A percentile compares a stretch with the other conserved stretches of the same genome.
These are phyloP conservation scores for Antennarius striatus DNA, from an alignment of 2,113 vertebrate species.

Conservation along the genomic window DNA sequence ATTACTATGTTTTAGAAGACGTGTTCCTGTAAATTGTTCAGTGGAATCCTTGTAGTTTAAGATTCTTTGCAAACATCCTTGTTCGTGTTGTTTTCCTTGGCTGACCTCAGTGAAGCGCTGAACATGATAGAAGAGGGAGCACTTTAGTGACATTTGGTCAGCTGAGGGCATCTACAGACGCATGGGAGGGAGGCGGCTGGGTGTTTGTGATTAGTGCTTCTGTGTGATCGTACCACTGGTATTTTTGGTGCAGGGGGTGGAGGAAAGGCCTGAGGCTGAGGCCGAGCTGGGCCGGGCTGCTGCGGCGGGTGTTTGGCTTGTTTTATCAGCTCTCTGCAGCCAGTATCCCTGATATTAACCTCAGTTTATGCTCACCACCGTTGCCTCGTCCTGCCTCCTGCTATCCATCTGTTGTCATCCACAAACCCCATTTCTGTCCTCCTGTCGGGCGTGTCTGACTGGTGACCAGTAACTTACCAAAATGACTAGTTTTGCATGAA, in stretches of 20 bases:
- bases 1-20: no score
- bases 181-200: constrained; percentile 12
- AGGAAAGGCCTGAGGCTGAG: constrained; percentile 30
- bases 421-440: constrained; percentile 31
- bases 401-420: constrained; percentile 26
- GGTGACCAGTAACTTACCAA: constrained; percentile 38
- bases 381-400: constrained; percentile 10
- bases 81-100: constrained; percentile 10
- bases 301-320: constrained; percentile 52
- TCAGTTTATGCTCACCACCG: constrained; percentile 32
- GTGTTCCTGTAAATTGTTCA: not conserved
- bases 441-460: constrained; percentile 39
- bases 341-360: constrained; percentile 52
- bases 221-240: constrained; percentile 43
- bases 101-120: constrained; percentile 51
- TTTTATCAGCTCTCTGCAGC: constrained; percentile 26
- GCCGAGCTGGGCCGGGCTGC: constrained; percentile 42
- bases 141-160: constrained; percentile 56
- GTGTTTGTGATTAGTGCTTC: constrained; percentile 36
- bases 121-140: constrained; percentile 46
- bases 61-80: constrained; percentile 23
- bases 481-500: constrained; percentile 51
- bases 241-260: constrained; percentile 55
- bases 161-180: constrained; percentile 29
- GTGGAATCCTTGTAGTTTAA: constrained; percentile 12